Evolutionary conservation across 2,113 vertebrate genomes (phyloP).

Genomic region (Rhinolophus sinicus): DNA sequence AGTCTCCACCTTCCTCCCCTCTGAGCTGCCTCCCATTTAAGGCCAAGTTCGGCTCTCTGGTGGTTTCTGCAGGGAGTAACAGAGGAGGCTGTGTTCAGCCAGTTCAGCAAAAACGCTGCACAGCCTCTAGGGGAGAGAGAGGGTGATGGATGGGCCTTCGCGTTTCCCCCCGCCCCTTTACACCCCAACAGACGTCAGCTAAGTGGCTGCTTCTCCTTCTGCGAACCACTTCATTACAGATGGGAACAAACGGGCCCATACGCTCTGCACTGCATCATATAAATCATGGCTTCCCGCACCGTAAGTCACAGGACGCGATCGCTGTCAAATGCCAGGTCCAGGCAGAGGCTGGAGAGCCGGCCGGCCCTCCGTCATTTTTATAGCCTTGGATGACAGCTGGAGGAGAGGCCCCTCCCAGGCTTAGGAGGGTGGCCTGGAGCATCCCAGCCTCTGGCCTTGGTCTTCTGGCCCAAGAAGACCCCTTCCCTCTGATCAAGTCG

Average conservation of each 20-base stretch:
- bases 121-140: background rate
- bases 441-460: background rate
- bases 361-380: background rate
- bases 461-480: background rate
- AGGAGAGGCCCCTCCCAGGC: background rate
- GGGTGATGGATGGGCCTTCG: conserved; percentile 34
- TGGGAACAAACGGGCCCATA: accelerated
- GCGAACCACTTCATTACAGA: background rate
- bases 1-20: accelerated
- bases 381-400: accelerated
- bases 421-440: background rate
- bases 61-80: background rate
- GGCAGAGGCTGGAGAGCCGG: accelerated
- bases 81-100: background rate
- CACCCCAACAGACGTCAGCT: background rate
- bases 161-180: accelerated
- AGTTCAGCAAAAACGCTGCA: conserved; percentile 6
- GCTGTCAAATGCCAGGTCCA: background rate
- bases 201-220: accelerated
- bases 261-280: accelerated
- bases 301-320: background rate
- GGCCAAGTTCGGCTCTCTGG: background rate
- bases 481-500: accelerated
- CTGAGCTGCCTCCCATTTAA: accelerated
- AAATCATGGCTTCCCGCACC: background rate